Conservation (phyloP, 2,797 vertebrate genomes). For the Neosilurus hyrtlii region DNA sequence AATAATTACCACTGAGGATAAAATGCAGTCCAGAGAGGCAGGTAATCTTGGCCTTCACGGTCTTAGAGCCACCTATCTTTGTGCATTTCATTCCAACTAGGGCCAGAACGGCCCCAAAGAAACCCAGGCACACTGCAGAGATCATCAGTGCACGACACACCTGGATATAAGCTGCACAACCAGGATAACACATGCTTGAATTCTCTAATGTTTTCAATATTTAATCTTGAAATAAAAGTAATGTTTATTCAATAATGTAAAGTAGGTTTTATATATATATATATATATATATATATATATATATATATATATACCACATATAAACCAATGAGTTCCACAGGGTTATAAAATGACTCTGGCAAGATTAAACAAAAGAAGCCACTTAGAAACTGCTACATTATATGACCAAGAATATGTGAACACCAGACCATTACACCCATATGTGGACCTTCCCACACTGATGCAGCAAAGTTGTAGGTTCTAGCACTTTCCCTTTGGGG, state of each 20-base stretch:
- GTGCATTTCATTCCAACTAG: slow-evolving; percentile 97
- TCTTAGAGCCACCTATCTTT: slow-evolving; percentile 88
- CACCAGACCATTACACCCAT: background rate
- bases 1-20: slow-evolving; percentile 84
- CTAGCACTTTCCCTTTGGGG: background rate
- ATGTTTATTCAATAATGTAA: background rate
- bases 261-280: background rate
- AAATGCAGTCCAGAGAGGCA: slow-evolving; percentile 84
- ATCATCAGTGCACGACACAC: slow-evolving; percentile 95
- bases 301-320: no score
- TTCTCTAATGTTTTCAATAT: background rate
- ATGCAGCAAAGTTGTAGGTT: background rate
- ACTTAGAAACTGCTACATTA: background rate
- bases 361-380: background rate
- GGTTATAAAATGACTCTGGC: background rate
- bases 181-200: slow-evolving; percentile 8
- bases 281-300: no score
- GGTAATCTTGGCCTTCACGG: slow-evolving; percentile 86
- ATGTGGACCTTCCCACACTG: background rate
- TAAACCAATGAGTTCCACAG: no score
- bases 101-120: slow-evolving; percentile 83
- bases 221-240: background rate
- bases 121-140: slow-evolving; percentile 85
- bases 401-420: background rate
- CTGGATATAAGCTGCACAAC: slow-evolving; percentile 87